Percentiles rank a stretch among this genome's conserved stretches.
Evolutionary conservation across 2,113 vertebrate genomes (phyloP).

Genomic region (Spheniscus mendiculus): DNA sequence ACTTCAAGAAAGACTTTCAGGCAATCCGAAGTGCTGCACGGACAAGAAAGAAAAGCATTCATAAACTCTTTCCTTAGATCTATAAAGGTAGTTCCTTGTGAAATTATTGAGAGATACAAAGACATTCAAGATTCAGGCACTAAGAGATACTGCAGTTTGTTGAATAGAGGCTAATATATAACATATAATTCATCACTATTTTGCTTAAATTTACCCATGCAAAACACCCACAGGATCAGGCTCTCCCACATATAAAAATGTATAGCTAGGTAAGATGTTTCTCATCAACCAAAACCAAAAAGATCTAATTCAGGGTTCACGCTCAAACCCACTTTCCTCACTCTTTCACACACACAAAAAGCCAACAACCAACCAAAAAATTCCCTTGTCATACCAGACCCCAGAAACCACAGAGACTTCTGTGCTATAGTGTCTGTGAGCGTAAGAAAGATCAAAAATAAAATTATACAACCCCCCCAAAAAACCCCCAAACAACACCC

Average conservation of each 20-base stretch:
- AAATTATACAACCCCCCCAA: not conserved
- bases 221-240: not conserved
- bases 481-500: no score
- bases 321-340: not conserved
- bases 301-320: not conserved
- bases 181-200: not conserved
- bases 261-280: not conserved
- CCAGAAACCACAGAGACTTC: not conserved
- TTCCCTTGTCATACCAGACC: not conserved
- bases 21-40: not conserved
- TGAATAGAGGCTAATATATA: not conserved
- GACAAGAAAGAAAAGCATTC: not conserved
- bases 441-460: not conserved
- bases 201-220: not conserved
- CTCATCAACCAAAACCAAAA: not conserved
- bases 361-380: not conserved
- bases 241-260: not conserved
- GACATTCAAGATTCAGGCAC: not conserved
- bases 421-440: not conserved
- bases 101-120: not conserved
- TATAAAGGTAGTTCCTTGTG: not conserved
- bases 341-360: not conserved
- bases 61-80: not conserved
- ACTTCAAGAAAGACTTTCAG: not conserved
- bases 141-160: not conserved